Percentiles rank a stretch among this genome's conserved stretches.
phyloP scores from a whole-genome alignment of 2,797 vertebrate genomes.

The Melanotaenia parkinsoni region DNA sequence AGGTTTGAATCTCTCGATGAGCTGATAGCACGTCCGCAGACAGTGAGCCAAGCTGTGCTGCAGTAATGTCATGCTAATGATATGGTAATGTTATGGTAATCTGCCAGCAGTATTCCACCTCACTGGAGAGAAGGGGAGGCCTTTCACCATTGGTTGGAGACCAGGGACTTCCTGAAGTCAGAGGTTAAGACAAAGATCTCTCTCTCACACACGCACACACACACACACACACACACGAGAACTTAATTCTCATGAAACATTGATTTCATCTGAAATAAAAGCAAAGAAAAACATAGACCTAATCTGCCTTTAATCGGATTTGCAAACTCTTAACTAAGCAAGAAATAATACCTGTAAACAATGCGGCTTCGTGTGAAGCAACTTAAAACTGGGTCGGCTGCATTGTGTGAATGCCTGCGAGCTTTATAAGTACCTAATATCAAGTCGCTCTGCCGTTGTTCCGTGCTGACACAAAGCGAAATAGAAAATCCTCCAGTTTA shows the following conservation, averaged over 20 bases:
- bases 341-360: conserved; percentile 73
- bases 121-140: conserved; percentile 76
- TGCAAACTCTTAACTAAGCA: conserved; percentile 68
- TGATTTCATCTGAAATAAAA: conserved; percentile 68
- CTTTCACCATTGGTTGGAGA: conserved; percentile 82
- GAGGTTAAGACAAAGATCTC: conserved; percentile 67
- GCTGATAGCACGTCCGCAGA: conserved; percentile 78
- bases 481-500: conserved; percentile 65
- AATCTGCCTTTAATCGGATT: conserved; percentile 74
- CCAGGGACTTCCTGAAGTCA: conserved; percentile 78
- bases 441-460: conserved; percentile 55
- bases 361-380: conserved; percentile 52
- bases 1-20: conserved; percentile 80
- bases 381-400: conserved; percentile 52
- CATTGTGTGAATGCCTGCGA: conserved; percentile 52
- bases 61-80: conserved; percentile 82
- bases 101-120: conserved; percentile 81
- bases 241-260: conserved; percentile 46
- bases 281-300: conserved; percentile 61
- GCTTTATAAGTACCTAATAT: conserved; percentile 58
- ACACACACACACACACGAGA: background rate
- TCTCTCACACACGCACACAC: background rate
- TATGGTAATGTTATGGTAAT: conserved; percentile 85
- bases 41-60: conserved; percentile 76
- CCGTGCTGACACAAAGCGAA: conserved; percentile 40